Conservation (phyloP, 2,888 invertebrate species). For the Marronus borbonicus region DNA sequence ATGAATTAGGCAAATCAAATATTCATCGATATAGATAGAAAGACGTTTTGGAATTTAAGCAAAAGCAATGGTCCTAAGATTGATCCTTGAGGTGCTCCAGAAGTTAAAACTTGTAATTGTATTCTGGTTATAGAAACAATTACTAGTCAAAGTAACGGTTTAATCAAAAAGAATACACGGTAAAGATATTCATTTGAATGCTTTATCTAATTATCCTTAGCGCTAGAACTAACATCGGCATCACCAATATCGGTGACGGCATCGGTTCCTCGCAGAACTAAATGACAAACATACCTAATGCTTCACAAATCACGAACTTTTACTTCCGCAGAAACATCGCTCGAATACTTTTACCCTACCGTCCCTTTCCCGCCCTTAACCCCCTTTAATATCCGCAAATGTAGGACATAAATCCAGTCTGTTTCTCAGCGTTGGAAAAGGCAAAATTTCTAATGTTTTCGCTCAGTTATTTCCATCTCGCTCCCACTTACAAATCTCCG, state of each 20-base stretch:
- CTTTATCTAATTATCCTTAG: background rate
- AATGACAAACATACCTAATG: constrained; percentile 63
- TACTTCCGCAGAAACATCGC: constrained; percentile 60
- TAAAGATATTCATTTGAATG: no score
- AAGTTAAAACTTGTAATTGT: no score
- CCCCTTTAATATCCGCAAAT: constrained; percentile 66
- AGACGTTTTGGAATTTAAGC: no score
- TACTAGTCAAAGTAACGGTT: no score
- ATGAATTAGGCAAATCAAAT: no score
- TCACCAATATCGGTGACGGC: background rate
- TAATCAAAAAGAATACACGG: no score
- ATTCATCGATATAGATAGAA: no score
- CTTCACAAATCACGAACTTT: constrained; percentile 66
- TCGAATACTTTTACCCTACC: constrained; percentile 58
- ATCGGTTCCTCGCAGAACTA: background rate
- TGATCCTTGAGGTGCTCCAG: no score
- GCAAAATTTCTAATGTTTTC: constrained; percentile 60
- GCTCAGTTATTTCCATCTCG: constrained; percentile 31
- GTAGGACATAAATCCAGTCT: constrained; percentile 65
- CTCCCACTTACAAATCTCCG: background rate
- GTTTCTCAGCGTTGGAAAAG: constrained; percentile 56
- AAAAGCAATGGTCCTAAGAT: no score
- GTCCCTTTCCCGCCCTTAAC: constrained; percentile 53
- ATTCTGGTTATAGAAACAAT: no score
- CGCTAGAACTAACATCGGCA: constrained; percentile 21